Conservation (phyloP, 2,888 invertebrate species). For the Brenthis daphne region DNA sequence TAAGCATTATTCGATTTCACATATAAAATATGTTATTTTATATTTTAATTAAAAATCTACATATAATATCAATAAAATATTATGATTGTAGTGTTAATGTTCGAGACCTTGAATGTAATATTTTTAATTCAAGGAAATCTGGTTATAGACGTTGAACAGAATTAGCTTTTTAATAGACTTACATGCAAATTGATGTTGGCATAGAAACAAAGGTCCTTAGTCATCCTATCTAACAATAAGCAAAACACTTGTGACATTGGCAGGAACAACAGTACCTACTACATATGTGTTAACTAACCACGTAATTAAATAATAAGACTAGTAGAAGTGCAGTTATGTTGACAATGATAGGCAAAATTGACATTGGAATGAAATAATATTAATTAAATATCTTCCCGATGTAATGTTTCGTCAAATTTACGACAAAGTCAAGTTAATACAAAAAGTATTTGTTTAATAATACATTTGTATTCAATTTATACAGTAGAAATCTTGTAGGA, state of each 20-base stretch:
- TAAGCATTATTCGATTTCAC: too few relatives aligned
- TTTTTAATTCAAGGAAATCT: conserved; percentile 31
- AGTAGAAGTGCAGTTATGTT: too few relatives aligned
- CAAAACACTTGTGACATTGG: conserved; percentile 17
- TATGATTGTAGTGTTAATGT: conserved; percentile 19
- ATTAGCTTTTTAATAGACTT: conserved; percentile 27
- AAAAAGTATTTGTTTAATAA: too few relatives aligned
- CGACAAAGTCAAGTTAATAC: too few relatives aligned
- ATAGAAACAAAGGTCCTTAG: conserved; percentile 29
- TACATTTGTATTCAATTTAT: too few relatives aligned
- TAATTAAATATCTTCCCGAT: too few relatives aligned
- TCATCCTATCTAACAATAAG: conserved; percentile 10
- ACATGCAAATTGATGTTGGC: conserved; percentile 22
- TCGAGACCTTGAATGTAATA: conserved; percentile 29
- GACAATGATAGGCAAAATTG: too few relatives aligned
- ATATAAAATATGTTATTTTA: too few relatives aligned
- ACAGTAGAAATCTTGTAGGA: too few relatives aligned
- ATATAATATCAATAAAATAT: conserved; percentile 19
- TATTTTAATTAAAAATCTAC: neutral
- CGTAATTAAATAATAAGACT: neutral
- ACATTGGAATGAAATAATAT: too few relatives aligned
- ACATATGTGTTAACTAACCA: neutral
- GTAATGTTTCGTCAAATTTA: too few relatives aligned
- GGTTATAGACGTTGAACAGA: conserved; percentile 19
- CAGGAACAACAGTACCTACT: conserved; percentile 1